A percentile compares a stretch with the other conserved stretches of the same genome.
Evolutionary conservation across 2,113 vertebrate species (phyloP).

Genomic region (Irena cyanogastra): DNA sequence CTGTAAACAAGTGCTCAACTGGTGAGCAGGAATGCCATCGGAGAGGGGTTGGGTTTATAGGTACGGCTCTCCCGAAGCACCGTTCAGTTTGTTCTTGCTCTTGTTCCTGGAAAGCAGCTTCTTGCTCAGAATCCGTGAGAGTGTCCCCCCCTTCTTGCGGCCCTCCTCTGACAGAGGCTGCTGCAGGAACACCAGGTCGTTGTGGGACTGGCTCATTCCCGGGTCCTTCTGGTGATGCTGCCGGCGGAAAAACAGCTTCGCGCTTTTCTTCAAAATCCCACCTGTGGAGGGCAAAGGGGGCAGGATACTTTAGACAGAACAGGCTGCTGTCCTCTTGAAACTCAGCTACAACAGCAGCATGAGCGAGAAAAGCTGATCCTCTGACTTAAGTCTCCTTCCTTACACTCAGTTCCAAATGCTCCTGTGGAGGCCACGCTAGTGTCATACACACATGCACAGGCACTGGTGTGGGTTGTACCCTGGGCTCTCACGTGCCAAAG

Average conservation of each 20-base stretch:
- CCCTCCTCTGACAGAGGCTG: constrained; percentile 74
- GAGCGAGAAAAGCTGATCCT: neutral
- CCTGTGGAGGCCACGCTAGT: neutral
- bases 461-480: neutral
- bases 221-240: constrained; percentile 92
- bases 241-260: constrained; percentile 92
- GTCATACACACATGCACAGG: neutral
- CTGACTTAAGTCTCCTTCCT: neutral
- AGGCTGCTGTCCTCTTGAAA: neutral
- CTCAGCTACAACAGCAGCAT: neutral
- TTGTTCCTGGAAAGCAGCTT: constrained; percentile 79
- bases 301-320: constrained; percentile 1
- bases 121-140: constrained; percentile 82
- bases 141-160: constrained; percentile 79
- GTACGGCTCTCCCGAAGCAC: constrained; percentile 40
- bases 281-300: constrained; percentile 66
- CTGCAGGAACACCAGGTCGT: constrained; percentile 91
- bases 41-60: neutral
- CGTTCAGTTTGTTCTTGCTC: constrained; percentile 79
- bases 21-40: neutral
- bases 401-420: neutral
- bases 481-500: neutral
- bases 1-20: constrained; percentile 55
- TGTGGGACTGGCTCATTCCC: constrained; percentile 96
- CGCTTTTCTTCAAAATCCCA: constrained; percentile 86